Evolutionary conservation across 2,888 invertebrate species (phyloP).

Genomic region (Mythimna vitellina): DNA sequence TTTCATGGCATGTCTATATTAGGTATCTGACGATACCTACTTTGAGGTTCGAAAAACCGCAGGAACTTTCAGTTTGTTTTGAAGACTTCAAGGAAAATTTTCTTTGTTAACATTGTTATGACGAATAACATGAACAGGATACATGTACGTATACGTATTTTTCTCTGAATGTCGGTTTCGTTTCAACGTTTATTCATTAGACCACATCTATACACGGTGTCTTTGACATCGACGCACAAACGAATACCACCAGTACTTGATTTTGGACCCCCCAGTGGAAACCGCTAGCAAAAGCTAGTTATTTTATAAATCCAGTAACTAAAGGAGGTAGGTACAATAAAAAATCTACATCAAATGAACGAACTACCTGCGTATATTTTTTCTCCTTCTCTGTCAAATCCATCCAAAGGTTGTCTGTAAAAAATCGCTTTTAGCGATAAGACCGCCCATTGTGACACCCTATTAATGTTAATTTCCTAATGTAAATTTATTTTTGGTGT

Average conservation of each 20-base stretch:
- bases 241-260: no score
- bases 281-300: no score
- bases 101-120: not conserved
- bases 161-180: not conserved
- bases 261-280: no score
- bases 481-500: no score
- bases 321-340: not conserved
- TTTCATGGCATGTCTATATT: not conserved
- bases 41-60: not conserved
- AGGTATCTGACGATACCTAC: not conserved
- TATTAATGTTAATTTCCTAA: no score
- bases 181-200: not conserved
- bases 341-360: not conserved
- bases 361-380: no score
- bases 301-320: no score
- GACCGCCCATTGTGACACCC: no score
- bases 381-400: no score
- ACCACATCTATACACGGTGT: not conserved
- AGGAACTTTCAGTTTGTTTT: not conserved
- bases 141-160: not conserved
- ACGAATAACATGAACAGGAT: not conserved
- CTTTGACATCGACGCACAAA: no score
- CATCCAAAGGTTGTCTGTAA: no score
- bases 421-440: no score
- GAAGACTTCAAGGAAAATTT: not conserved